These are phyloP conservation scores for Rhogogaster chlorosoma DNA, from an alignment of 2,888 invertebrate genomes.

Conservation along the genomic window DNA sequence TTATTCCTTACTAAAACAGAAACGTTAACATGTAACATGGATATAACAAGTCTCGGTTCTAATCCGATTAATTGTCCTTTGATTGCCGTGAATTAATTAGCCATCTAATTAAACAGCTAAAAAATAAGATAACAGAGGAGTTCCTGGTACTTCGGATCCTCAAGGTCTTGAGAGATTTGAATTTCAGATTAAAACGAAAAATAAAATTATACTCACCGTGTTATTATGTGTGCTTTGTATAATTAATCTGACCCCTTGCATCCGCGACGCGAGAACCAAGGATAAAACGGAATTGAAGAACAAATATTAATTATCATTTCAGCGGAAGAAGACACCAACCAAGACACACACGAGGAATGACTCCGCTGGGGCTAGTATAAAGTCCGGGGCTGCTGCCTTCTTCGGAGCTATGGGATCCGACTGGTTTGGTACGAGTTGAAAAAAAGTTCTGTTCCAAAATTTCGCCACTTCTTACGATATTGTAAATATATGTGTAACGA, in stretches of 20 bases:
- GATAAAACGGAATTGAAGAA: background rate
- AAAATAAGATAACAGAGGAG: background rate
- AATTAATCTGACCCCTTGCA: slow-evolving; percentile 36
- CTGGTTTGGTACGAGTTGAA: slow-evolving; percentile 84
- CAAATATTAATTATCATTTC: slow-evolving; percentile 54
- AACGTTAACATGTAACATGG: background rate
- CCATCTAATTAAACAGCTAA: slow-evolving; percentile 18
- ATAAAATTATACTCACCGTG: background rate
- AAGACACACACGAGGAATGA: slow-evolving; percentile 76
- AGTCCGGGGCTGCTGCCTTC: slow-evolving; percentile 89
- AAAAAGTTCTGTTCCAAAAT: background rate
- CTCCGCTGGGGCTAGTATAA: slow-evolving; percentile 80
- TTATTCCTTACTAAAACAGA: slow-evolving; percentile 3
- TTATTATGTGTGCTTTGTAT: slow-evolving; percentile 37
- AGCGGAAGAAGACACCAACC: slow-evolving; percentile 79
- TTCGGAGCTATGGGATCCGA: slow-evolving; percentile 91
- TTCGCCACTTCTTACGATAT: background rate
- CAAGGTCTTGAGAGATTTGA: background rate
- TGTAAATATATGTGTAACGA: slow-evolving; percentile 3
- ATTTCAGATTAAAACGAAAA: background rate
- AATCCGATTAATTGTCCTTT: slow-evolving; percentile 45
- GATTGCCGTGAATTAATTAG: slow-evolving; percentile 42
- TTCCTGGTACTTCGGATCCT: background rate
- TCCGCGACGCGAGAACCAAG: background rate
- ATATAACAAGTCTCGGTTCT: background rate